phyloP scores from a whole-genome alignment of 2,797 vertebrate species.

The Acomys russatus region DNA sequence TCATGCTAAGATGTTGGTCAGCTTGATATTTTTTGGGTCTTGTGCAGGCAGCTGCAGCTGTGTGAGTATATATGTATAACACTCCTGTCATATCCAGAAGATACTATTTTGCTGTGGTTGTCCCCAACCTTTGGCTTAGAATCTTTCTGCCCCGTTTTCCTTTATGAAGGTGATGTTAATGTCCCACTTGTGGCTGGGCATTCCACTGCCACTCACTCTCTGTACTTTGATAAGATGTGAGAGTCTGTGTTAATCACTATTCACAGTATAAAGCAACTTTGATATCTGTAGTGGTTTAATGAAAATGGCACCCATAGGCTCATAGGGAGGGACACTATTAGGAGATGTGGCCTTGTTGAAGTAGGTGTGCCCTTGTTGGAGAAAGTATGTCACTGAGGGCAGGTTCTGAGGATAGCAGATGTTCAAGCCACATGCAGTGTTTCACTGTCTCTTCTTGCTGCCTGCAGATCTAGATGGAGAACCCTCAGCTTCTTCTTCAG shows the following conservation, averaged over 20 bases:
- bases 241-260: too few species aligned
- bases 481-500: neutral
- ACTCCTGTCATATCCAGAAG: neutral
- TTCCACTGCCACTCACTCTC: too few species aligned
- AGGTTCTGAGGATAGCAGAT: neutral
- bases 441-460: neutral
- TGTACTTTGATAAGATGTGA: neutral
- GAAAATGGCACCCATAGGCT: neutral
- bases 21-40: neutral
- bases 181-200: neutral
- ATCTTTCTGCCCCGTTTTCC: neutral
- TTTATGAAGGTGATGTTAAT: neutral
- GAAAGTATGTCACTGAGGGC: neutral
- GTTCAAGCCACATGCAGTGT: neutral
- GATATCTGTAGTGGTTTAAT: neutral
- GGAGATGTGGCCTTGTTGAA: neutral
- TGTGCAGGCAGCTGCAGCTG: neutral
- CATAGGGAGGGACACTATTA: neutral
- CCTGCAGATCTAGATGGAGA: neutral
- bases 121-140: neutral
- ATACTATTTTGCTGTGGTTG: neutral
- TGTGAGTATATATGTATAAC: neutral
- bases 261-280: neutral
- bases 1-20: neutral
- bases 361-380: neutral